These are phyloP conservation scores for Passerina amoena DNA, from an alignment of 2,113 vertebrate genomes.

Conservation along the genomic window DNA sequence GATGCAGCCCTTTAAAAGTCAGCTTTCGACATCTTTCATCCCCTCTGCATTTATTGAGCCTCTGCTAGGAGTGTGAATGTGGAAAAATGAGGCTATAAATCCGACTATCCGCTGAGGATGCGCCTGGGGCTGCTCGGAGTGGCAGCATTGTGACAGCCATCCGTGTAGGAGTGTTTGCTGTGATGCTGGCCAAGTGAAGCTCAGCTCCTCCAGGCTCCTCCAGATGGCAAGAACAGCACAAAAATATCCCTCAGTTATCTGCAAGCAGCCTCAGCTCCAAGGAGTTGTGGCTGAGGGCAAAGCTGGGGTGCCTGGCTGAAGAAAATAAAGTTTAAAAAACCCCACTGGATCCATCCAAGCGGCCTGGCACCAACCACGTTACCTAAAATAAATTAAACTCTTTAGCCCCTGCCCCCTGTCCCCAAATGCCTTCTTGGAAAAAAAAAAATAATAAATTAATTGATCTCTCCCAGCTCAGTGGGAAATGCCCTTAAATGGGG, in stretches of 20 bases:
- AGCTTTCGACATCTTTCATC: background rate
- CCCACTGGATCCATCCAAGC: background rate
- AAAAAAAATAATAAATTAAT: background rate
- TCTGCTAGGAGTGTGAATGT: background rate
- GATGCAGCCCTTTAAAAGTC: background rate
- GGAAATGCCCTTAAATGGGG: background rate
- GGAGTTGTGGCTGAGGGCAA: background rate
- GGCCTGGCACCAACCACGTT: background rate
- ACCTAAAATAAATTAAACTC: slow-evolving; percentile 28
- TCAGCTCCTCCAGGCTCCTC: background rate
- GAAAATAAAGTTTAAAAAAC: background rate
- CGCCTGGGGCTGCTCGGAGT: background rate
- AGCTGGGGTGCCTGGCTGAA: background rate
- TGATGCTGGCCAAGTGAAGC: background rate
- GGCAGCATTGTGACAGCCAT: background rate
- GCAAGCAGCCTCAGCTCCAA: background rate
- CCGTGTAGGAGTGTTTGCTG: background rate
- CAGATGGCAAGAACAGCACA: background rate
- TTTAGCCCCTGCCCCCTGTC: slow-evolving; percentile 3
- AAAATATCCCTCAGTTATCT: background rate
- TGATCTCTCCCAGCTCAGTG: background rate
- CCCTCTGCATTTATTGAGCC: background rate
- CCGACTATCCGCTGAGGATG: background rate
- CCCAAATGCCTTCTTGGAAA: background rate
- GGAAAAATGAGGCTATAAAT: background rate